Evolutionary conservation across 1,140 invertebrate species (phyloP), one percentile per base, ranked within the genome.

Genomic region (Sesamia nonagrioides): DNA sequence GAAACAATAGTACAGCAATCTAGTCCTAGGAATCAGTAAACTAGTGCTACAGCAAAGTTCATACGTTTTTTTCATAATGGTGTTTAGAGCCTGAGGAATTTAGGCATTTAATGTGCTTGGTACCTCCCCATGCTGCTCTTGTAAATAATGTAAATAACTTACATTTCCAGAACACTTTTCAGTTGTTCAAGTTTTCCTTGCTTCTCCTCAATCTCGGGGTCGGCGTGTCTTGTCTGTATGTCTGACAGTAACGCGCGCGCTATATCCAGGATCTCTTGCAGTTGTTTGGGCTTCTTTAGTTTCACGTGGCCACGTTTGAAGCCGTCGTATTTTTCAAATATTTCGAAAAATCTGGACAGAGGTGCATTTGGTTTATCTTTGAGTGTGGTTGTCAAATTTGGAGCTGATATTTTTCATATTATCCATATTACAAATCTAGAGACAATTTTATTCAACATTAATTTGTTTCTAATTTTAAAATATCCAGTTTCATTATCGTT

Each of bases 131-230:
- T 6, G 27, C 17, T 18, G 2, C 0, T 21, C 8, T 56, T 3
- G 37, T 8, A 7, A 37, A 37, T 9, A 40, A 40, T 17, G 1
- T 18, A 66, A 18, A 21, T 42, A 50, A 88, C 84, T 87, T 75
- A 99, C 99, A 99, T 99, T 97, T 99, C 99, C 8, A 99, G 95
- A 56, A 99, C 99, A 87, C 98, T 98, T 95, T 99, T 99, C 0
- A 99, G 96, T 92, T 99, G 99, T 90, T 99, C 98, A 74, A 99
- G 95, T 95, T 99, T 99, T 21, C 98, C 98, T 90, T 99, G 98
- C 89, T 98, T 98, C 93, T 99, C 99, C 91, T 99, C 98, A n/a
- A 99, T 97, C 94, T 99, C 99, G 0, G 98, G 97, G 87, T 99
- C 97, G 21, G 97, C 97, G 81, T 96, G 96, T 79, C 97, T 96